Evolutionary conservation across 1,140 invertebrate genomes (phyloP).

Genomic region (Drosophila sp.): DNA sequence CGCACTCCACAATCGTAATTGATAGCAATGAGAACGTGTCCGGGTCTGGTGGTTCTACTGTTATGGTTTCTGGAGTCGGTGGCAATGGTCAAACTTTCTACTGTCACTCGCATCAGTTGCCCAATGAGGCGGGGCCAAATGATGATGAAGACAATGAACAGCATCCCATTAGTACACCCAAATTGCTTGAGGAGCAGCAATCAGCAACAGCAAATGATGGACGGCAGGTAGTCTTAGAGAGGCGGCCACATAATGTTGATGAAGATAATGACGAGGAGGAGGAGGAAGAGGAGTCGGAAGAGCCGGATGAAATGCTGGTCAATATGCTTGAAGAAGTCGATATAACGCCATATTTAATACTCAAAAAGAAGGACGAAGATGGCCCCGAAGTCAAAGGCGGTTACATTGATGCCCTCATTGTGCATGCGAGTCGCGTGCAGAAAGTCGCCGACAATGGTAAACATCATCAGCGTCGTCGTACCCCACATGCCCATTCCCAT

Average conservation of each 20-base stretch:
- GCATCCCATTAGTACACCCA: conserved; percentile 48
- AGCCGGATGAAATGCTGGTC: conserved; percentile 64
- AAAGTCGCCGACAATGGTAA: conserved; percentile 81
- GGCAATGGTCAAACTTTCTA: conserved; percentile 45
- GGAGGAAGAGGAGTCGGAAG: conserved; percentile 73
- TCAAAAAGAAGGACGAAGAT: conserved; percentile 92
- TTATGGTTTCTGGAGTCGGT: background rate
- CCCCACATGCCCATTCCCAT: conserved; percentile 24
- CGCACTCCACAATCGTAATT: conserved; percentile 6
- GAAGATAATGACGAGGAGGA: conserved; percentile 56
- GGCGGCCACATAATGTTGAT: conserved; percentile 14
- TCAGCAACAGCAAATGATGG: conserved; percentile 45
- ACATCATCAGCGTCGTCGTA: conserved; percentile 35
- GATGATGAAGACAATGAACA: conserved; percentile 28
- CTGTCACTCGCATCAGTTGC: conserved; percentile 70
- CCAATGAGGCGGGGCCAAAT: conserved; percentile 35
- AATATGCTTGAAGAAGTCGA: conserved; percentile 91
- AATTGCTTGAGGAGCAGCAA: conserved; percentile 35
- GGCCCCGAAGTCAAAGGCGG: conserved; percentile 95
- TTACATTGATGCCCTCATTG: conserved; percentile 94
- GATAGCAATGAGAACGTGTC: conserved; percentile 54
- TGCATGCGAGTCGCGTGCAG: conserved; percentile 94
- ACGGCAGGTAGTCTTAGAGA: conserved; percentile 58
- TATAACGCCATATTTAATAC: conserved; percentile 89
- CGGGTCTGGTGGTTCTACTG: conserved; percentile 7